Evolutionary conservation across 35 echinoderm and acorn worm species (phyloP), one percentile per base, ranked within the genome.

Genomic region (Patiria miniata): DNA sequence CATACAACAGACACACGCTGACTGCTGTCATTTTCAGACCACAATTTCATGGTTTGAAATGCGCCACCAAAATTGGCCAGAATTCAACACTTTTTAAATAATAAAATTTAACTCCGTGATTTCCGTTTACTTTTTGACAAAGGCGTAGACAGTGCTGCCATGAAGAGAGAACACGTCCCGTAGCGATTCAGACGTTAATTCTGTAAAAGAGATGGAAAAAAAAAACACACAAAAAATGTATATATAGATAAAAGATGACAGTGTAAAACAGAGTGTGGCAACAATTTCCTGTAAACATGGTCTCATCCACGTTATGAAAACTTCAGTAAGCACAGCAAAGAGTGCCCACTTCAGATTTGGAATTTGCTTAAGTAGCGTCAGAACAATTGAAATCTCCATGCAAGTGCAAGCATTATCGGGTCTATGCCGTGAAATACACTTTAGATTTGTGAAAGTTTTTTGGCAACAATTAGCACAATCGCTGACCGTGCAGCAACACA

Each of bases 91-190:
- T 12, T 6, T 12, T 47, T 4, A 47, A 6, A 12, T 6, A 47
- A 47, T 47, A 12, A 47, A 47, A 47, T 47, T 47, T 47, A 12
- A 47, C 4, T 12, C 12, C 42, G 4, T 47, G 42, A 47, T 47
- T 47, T 4, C 42, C 12, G 4, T 47, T 12, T 47, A 47, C 42
- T 47, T 47, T 47, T 47, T 4, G 42, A 80, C 73, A 50, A 78
- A 93, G 32, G 79, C 86, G 52, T 84, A 93, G 36, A 93, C 5
- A 1, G 86, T 93, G 29, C 44, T 88, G 32, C 80, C 91, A 89
- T 93, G 91, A 39, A 93, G 86, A 51, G 61, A 78, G 50, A 89
- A 93, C 39, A 89, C 55, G 80, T 93, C 91, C 5, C 39, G 37
- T n/a, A 83, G 59, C 39, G 44, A 39, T 32, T 61, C 73, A n/a